Percentiles rank a stretch among this genome's conserved stretches.
phyloP scores from a whole-genome alignment of 2,888 invertebrate species.

The Cantharis nigra region DNA sequence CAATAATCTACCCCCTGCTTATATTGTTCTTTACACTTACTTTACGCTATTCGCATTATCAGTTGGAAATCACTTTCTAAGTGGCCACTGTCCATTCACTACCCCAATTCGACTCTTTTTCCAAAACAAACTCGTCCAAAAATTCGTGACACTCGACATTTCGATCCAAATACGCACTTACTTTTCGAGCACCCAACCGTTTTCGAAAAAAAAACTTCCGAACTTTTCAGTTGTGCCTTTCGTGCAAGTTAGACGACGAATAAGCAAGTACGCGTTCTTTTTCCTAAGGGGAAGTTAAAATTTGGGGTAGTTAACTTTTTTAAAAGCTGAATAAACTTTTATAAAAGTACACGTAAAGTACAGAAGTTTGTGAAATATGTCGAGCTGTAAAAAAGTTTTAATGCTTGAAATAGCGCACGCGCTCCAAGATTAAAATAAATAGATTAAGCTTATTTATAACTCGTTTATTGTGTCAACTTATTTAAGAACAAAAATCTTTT shows the following conservation, averaged over 20 bases:
- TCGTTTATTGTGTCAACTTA: constrained; percentile 39
- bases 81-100: constrained; percentile 7
- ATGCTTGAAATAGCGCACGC: constrained; percentile 27
- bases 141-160: neutral
- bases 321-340: constrained; percentile 29
- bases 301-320: constrained; percentile 28
- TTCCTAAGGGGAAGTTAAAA: constrained; percentile 24
- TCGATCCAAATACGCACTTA: neutral
- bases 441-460: constrained; percentile 40
- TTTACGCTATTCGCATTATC: constrained; percentile 31
- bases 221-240: constrained; percentile 30
- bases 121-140: neutral
- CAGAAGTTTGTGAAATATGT: constrained; percentile 38
- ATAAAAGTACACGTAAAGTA: constrained; percentile 34
- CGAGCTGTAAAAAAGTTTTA: constrained; percentile 42
- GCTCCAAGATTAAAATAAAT: constrained; percentile 33
- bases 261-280: constrained; percentile 27
- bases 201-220: constrained; percentile 17
- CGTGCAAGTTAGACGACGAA: constrained; percentile 31
- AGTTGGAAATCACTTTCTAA: constrained; percentile 24
- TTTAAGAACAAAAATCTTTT: constrained; percentile 31
- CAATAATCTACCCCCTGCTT: constrained; percentile 41
- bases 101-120: neutral
- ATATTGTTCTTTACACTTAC: constrained; percentile 38
- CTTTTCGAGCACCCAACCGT: constrained; percentile 3